Conservation (phyloP, 2,113 vertebrate genomes). For the Chlamydotis undulata region DNA sequence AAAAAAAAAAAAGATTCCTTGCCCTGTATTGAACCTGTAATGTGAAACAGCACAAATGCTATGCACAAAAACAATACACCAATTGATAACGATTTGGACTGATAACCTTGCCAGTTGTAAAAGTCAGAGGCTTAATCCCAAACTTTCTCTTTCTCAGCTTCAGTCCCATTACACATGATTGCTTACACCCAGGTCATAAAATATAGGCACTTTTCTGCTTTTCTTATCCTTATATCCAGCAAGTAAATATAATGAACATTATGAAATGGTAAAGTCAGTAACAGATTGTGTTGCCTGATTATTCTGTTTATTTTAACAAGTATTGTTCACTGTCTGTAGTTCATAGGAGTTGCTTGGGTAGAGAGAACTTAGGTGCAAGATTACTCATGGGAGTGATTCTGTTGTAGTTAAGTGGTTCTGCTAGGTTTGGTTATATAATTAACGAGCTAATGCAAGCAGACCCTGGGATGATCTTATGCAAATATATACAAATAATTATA, state of each 20-base stretch:
- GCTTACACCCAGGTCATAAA: not conserved
- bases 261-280: not conserved
- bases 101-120: not conserved
- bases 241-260: not conserved
- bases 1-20: not conserved
- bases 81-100: not conserved
- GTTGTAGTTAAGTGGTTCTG: not conserved
- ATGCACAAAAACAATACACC: not conserved
- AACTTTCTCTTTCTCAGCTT: not conserved
- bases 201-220: not conserved
- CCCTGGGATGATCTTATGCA: not conserved
- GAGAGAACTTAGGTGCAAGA: not conserved
- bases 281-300: accelerated
- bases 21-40: not conserved
- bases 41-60: not conserved
- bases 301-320: not conserved
- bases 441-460: not conserved
- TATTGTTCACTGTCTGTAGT: not conserved
- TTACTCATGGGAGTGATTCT: not conserved
- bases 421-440: not conserved
- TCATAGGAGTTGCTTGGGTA: not conserved
- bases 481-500: not conserved
- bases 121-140: not conserved
- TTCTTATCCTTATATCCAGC: not conserved
- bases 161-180: not conserved